Base-by-base conservation (phyloP, 2,888 invertebrate species). In the Rutpela maculata region DNA sequence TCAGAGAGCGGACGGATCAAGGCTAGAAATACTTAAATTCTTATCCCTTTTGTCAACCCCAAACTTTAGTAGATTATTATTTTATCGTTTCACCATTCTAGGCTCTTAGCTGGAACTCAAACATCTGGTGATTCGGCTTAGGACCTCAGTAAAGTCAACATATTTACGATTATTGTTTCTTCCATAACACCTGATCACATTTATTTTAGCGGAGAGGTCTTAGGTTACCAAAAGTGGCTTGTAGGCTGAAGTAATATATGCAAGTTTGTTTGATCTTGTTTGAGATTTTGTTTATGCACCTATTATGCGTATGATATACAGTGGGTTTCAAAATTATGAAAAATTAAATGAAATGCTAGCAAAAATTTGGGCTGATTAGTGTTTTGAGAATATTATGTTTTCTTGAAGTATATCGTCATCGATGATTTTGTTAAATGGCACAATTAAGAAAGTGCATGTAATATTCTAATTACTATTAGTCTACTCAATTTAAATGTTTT, bases 151-250 rank as follows among this genome's bases (percentile, higher is more conserved):
- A 75, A 75, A 78, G 67, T 75, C 78, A 78, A 78, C 78, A 69
- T 72, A 73, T 78, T 78, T 75, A 78, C 70, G 71, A 75, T 75
- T 73, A 78, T 78, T 69, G 75, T 69, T 72, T 38, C 70, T 38
- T 63, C 26, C 57, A 38, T 59, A 56, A 60, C 78, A 78, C 78
- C 78, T 78, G 78, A 73, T 78, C 73, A 65, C 78, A 63, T 62
- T 35, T 68, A 59, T 70, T 78, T 59, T 71, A 56, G 55, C 59
- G 59, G 5, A 50, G 50, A 19, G 59, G 59, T 59, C 18, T 59
- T 22, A 15, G 19, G 22, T 19, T 59, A 19, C 57, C 11, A 22
- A 22, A 18, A 22, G 11, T 5, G 22, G 19, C 5, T 19, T 11
- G 19, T 59, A 50, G 50, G n/a, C 50, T n/a, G 50, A 50, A 5